phyloP scores from a whole-genome alignment of 1,140 invertebrate species.

The Atta cephalotes region DNA sequence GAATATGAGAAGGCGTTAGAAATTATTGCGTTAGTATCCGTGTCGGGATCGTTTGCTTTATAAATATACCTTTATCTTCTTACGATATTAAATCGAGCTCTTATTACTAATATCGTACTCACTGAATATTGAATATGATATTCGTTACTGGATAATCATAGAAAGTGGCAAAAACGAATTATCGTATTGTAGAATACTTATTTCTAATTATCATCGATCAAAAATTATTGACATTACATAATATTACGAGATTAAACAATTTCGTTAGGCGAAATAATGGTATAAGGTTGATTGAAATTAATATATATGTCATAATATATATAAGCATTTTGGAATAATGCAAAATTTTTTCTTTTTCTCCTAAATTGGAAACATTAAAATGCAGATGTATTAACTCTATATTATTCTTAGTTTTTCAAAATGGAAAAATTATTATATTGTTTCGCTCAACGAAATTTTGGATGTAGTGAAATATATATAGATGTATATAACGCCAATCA shows the following conservation, averaged over 20 bases:
- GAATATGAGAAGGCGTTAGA: slow-evolving; percentile 82
- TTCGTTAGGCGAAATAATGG: slow-evolving; percentile 1
- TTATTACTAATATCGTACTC: slow-evolving; percentile 19
- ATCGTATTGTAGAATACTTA: neutral
- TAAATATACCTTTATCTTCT: neutral
- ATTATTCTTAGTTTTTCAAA: neutral
- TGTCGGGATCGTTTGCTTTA: slow-evolving; percentile 15
- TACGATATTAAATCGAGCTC: slow-evolving; percentile 16
- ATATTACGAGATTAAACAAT: neutral
- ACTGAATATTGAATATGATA: slow-evolving; percentile 3
- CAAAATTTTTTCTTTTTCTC: neutral
- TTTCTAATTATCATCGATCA: neutral
- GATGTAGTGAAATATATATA: neutral
- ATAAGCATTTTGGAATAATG: neutral
- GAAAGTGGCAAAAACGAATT: slow-evolving; percentile 26
- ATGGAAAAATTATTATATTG: neutral
- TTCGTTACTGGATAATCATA: neutral
- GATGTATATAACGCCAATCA: neutral
- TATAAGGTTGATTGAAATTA: neutral
- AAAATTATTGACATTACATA: neutral
- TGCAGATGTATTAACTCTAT: neutral
- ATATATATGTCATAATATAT: neutral
- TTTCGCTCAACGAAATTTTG: slow-evolving; percentile 6
- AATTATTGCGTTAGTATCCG: slow-evolving; percentile 74
- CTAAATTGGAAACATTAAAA: neutral